Percentiles rank a stretch among this genome's conserved stretches.
Evolutionary conservation across 2,888 invertebrate species (phyloP).

Genomic region (Nephrotoma appendiculata): DNA sequence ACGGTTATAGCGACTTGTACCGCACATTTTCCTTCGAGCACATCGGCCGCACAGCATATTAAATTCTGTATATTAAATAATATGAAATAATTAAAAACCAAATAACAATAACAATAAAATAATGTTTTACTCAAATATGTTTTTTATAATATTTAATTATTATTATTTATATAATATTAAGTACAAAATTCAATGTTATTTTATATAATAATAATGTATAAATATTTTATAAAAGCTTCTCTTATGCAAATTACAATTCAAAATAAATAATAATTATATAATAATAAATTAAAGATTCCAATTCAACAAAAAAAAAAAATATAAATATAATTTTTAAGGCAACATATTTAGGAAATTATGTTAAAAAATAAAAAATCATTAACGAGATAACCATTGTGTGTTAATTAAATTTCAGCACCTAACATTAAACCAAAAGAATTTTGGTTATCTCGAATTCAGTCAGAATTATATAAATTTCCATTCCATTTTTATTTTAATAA

Average conservation of each 20-base stretch:
- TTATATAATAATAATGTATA: neutral
- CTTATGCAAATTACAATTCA: neutral
- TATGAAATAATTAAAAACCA: neutral
- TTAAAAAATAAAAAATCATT: neutral
- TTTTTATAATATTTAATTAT: neutral
- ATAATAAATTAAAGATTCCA: neutral
- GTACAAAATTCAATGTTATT: neutral
- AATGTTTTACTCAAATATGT: neutral
- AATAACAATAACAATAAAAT: neutral
- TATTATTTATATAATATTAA: constrained; percentile 1
- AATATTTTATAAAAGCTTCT: neutral
- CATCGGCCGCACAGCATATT: constrained; percentile 80
- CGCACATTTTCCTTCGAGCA: constrained; percentile 79
- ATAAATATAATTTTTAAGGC: neutral
- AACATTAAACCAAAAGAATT: neutral
- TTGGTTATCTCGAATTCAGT: neutral
- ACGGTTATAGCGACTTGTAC: constrained; percentile 83
- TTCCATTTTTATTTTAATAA: neutral
- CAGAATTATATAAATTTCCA: neutral
- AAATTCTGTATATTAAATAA: constrained; percentile 52
- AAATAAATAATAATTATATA: neutral
- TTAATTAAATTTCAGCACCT: neutral
- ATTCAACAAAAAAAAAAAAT: neutral
- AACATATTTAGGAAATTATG: neutral
- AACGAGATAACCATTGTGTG: neutral